Conservation (phyloP, 1,140 invertebrate genomes). For the Listronotus oregonensis region DNA sequence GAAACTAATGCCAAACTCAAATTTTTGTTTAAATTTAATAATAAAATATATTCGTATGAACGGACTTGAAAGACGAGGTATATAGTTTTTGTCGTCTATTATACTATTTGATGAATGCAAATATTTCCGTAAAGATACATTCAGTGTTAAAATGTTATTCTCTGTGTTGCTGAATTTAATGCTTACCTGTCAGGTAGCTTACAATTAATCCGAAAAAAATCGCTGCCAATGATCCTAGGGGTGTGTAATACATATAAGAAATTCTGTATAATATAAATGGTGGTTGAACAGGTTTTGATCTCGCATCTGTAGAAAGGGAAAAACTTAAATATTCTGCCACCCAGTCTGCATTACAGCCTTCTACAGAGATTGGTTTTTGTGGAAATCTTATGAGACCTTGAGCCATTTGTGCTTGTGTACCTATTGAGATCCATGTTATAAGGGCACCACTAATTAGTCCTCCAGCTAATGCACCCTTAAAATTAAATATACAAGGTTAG, state of each 20-base stretch:
- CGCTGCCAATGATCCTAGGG: slow-evolving; percentile 42
- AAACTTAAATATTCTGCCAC: slow-evolving; percentile 47
- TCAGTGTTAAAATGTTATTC: too few species aligned
- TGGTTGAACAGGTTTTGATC: slow-evolving; percentile 21
- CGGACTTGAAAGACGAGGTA: too few species aligned
- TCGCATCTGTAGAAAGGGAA: slow-evolving; percentile 7
- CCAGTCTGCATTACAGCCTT: slow-evolving; percentile 64
- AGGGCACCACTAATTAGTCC: slow-evolving; percentile 70
- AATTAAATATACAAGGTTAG: background rate
- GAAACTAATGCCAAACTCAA: too few species aligned
- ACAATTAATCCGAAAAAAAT: slow-evolving; percentile 46
- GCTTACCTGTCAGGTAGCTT: slow-evolving; percentile 49
- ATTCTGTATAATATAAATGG: slow-evolving; percentile 44
- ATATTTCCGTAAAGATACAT: too few species aligned
- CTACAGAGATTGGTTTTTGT: slow-evolving; percentile 59
- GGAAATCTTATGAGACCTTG: slow-evolving; percentile 57
- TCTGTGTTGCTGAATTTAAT: too few species aligned
- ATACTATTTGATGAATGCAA: too few species aligned
- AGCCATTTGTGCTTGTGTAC: slow-evolving; percentile 76
- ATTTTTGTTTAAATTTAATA: too few species aligned
- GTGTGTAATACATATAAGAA: slow-evolving; percentile 50
- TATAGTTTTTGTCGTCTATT: too few species aligned
- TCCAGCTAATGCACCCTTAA: slow-evolving; percentile 78
- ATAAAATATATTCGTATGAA: too few species aligned
- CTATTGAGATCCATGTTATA: slow-evolving; percentile 85